These are phyloP conservation scores for Zeugodacus cucurbitae DNA, from an alignment of 1,140 invertebrate genomes.

Conservation along the genomic window DNA sequence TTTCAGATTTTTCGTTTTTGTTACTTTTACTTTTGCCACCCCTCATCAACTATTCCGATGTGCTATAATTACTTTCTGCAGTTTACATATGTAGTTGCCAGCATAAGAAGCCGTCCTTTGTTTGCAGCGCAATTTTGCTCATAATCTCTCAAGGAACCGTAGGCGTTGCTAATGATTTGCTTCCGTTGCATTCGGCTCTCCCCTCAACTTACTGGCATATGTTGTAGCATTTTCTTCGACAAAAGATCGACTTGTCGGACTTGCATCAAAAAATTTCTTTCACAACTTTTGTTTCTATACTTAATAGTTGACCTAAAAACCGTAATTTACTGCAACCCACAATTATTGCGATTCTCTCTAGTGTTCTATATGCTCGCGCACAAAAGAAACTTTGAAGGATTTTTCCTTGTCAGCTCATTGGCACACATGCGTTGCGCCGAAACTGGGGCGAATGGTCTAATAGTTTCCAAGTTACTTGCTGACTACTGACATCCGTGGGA, in stretches of 20 bases:
- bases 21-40: neutral
- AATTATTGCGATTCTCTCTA: neutral
- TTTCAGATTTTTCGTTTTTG: too few relatives aligned
- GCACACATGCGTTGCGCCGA: neutral
- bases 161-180: conserved; percentile 25
- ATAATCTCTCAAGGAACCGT: neutral
- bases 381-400: conserved; percentile 33
- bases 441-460: conserved; percentile 19
- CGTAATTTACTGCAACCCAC: neutral
- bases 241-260: neutral
- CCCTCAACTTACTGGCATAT: neutral
- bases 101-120: neutral
- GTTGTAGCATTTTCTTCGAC: neutral
- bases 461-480: neutral
- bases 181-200: neutral
- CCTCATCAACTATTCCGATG: neutral
- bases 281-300: neutral
- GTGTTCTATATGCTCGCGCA: neutral
- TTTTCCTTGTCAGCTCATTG: conserved; percentile 17
- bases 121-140: neutral
- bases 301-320: conserved; percentile 25
- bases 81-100: neutral
- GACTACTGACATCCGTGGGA: neutral
- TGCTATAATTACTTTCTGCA: neutral
- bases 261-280: neutral